Evolutionary conservation across 2,797 vertebrate genomes (phyloP).

Genomic region (Myotis daubentonii): DNA sequence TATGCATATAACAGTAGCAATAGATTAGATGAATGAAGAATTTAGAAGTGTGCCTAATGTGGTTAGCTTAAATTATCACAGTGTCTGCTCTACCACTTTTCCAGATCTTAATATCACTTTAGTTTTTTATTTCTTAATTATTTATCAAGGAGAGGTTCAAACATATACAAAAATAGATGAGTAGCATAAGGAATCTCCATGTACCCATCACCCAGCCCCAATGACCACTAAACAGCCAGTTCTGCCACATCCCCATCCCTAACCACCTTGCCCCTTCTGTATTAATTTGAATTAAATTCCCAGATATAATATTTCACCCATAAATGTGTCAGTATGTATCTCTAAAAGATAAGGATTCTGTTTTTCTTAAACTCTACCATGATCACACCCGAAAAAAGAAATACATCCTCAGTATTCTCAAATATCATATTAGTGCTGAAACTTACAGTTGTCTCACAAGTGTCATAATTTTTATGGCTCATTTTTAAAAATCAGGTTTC

Average conservation of each 20-base stretch:
- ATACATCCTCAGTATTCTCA: background rate
- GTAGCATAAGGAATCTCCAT: background rate
- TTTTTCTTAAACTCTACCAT: slow-evolving; percentile 8
- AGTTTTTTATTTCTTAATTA: background rate
- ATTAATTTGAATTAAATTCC: background rate
- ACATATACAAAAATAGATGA: background rate
- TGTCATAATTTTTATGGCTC: background rate
- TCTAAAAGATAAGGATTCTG: background rate
- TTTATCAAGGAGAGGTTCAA: slow-evolving; percentile 25
- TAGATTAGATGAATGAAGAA: slow-evolving; percentile 6
- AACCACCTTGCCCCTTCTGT: background rate
- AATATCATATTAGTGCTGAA: background rate
- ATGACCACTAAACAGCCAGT: background rate
- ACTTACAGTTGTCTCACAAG: background rate
- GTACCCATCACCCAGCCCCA: background rate
- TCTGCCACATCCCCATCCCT: no score
- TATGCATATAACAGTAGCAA: background rate
- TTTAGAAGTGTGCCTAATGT: background rate
- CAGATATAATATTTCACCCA: background rate
- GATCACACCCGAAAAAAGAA: background rate
- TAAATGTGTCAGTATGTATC: background rate
- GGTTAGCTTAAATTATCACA: background rate
- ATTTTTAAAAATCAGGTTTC: slow-evolving; percentile 1
- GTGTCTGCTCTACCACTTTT: background rate
- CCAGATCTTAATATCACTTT: background rate